phyloP scores from a whole-genome alignment of 92 coral and sea anemone species.

The Anthopleura xanthogrammica region DNA sequence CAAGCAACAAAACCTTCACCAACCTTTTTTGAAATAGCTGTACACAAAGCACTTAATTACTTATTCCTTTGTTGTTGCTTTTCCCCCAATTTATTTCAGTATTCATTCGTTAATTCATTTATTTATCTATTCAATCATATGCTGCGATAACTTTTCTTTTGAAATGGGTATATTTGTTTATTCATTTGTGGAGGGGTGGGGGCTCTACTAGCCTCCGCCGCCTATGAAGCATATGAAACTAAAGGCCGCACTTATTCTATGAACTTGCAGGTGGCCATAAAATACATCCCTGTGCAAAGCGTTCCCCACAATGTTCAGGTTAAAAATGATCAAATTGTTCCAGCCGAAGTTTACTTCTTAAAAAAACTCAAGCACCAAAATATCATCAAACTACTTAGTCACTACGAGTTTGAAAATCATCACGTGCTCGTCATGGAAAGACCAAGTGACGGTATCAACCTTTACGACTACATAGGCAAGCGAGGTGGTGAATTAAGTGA shows the following conservation, averaged over 20 bases:
- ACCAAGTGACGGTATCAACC: slow-evolving; percentile 34
- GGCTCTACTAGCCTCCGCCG: no score
- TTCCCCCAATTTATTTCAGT: not conserved
- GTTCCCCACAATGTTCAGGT: slow-evolving; percentile 12
- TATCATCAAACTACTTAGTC: slow-evolving; percentile 42
- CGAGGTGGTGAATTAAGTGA: slow-evolving; percentile 28
- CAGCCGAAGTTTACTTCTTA: slow-evolving; percentile 34
- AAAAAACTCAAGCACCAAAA: slow-evolving; percentile 34
- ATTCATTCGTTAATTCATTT: not conserved
- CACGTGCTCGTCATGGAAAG: slow-evolving; percentile 40
- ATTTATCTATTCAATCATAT: no score
- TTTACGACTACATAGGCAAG: slow-evolving; percentile 28
- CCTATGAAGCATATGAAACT: no score
- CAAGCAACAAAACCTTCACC: no score
- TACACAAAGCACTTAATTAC: no score
- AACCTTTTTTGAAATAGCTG: no score
- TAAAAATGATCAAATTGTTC: not conserved
- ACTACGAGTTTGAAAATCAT: slow-evolving; percentile 30
- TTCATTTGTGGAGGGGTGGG: not conserved
- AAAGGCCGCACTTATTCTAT: not conserved
- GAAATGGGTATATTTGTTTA: not conserved
- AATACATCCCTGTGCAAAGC: slow-evolving; percentile 15
- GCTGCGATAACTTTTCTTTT: no score
- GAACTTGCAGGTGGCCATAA: slow-evolving; percentile 15
- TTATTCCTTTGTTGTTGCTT: no score